Evolutionary conservation across 1,140 invertebrate species (phyloP).

Genomic region (Heliothis virescens): DNA sequence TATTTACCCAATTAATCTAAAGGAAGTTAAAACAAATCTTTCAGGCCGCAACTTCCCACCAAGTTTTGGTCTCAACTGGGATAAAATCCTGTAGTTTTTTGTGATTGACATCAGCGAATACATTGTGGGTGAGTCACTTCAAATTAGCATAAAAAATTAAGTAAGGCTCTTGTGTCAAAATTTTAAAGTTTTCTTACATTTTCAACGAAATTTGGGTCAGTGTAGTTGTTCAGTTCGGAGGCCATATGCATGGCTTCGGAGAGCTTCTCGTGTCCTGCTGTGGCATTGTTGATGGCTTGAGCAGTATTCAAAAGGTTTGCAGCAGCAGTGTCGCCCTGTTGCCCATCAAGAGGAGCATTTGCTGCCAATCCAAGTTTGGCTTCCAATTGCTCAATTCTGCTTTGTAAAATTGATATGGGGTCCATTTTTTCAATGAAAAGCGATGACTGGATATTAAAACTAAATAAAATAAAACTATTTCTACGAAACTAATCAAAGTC

Average conservation of each 20-base stretch:
- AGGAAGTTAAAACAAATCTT: no score
- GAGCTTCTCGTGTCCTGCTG: conserved; percentile 81
- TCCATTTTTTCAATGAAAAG: conserved; percentile 71
- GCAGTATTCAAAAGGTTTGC: conserved; percentile 77
- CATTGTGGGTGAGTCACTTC: no score
- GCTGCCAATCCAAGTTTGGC: conserved; percentile 80
- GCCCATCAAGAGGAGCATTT: conserved; percentile 64
- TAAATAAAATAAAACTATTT: conserved; percentile 35
- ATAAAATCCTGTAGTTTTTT: no score
- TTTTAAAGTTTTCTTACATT: conserved; percentile 70
- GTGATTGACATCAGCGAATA: no score
- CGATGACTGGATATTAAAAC: conserved; percentile 37
- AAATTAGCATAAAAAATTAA: no score
- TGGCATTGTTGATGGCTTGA: conserved; percentile 79
- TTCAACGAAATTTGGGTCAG: conserved; percentile 82
- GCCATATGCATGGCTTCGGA: conserved; percentile 76
- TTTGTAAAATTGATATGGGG: conserved; percentile 82
- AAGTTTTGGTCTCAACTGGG: no score
- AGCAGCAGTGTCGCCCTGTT: conserved; percentile 79
- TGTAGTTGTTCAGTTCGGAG: conserved; percentile 84
- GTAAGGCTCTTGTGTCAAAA: not conserved
- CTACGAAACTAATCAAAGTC: conserved; percentile 26
- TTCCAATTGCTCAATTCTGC: conserved; percentile 83
- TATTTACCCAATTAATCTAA: no score
- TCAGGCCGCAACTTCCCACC: no score